Percentiles rank a stretch among this genome's conserved stretches.
Conservation (phyloP, 1,140 invertebrate species). For the Drosophila littoralis region DNA sequence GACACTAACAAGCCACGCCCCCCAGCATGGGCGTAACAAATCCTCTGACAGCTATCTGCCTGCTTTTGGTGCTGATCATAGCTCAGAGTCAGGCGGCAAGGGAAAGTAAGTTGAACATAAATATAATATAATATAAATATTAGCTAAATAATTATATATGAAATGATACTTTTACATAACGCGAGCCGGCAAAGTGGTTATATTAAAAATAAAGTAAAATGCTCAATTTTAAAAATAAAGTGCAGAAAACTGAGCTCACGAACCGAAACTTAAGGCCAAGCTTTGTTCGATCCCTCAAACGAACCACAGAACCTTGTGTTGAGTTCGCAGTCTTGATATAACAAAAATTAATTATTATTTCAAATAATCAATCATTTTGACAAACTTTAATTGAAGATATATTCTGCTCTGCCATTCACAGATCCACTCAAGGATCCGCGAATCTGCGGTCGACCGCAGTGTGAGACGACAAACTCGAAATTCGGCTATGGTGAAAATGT, state of each 20-base stretch:
- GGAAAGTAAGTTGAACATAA: constrained; percentile 49
- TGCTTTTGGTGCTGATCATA: constrained; percentile 50
- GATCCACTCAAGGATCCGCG: constrained; percentile 88
- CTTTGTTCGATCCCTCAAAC: too few relatives aligned
- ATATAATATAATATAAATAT: not conserved
- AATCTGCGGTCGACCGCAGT: constrained; percentile 88
- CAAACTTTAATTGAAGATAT: not conserved
- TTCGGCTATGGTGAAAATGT: constrained; percentile 86
- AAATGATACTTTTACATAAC: not conserved
- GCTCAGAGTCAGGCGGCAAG: constrained; percentile 45
- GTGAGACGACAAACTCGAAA: constrained; percentile 85
- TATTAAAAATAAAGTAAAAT: too few relatives aligned
- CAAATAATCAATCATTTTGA: not conserved
- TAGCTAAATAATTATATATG: not conserved
- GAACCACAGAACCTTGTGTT: too few relatives aligned
- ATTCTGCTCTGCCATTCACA: constrained; percentile 55
- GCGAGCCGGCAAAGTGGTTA: too few relatives aligned
- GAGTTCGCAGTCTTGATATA: too few relatives aligned
- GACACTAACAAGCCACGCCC: constrained; percentile 34
- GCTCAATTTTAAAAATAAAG: too few relatives aligned
- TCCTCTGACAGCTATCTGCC: constrained; percentile 16
- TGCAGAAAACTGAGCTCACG: too few relatives aligned
- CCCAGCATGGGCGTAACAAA: constrained; percentile 57
- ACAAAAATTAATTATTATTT: too few relatives aligned
- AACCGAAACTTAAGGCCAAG: too few relatives aligned